Evolutionary conservation across 2,113 vertebrate species (phyloP).

Genomic region (Chaenogobius annularis): DNA sequence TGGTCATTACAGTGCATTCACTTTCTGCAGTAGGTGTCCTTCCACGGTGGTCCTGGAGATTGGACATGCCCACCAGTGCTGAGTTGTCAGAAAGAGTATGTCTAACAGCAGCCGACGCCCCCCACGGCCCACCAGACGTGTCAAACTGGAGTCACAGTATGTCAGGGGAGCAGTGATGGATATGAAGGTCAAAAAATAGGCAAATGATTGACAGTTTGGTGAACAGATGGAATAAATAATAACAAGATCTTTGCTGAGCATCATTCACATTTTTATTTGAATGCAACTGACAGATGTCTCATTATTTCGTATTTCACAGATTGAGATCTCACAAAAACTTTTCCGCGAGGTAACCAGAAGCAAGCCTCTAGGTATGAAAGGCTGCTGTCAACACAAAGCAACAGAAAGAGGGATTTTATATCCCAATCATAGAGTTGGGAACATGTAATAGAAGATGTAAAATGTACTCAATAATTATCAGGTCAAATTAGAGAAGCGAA

Average conservation of each 20-base stretch:
- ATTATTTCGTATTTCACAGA: constrained; percentile 17
- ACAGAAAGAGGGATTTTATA: constrained; percentile 18
- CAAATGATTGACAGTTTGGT: constrained; percentile 50
- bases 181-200: constrained; percentile 67
- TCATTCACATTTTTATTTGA: constrained; percentile 9
- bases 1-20: background rate
- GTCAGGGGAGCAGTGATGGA: constrained; percentile 45
- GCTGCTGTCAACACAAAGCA: constrained; percentile 1
- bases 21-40: constrained; percentile 38
- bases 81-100: constrained; percentile 69
- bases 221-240: constrained; percentile 42
- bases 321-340: constrained; percentile 7
- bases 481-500: no score
- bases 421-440: background rate
- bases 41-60: constrained; percentile 43
- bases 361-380: constrained; percentile 33
- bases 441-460: background rate
- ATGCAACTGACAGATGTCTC: constrained; percentile 31
- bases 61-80: constrained; percentile 58
- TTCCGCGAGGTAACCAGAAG: constrained; percentile 20
- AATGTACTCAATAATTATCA: background rate
- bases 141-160: constrained; percentile 54
- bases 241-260: constrained; percentile 27
- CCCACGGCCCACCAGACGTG: constrained; percentile 59
- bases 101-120: constrained; percentile 48